A percentile compares a stretch with the other conserved stretches of the same genome.
Evolutionary conservation across 2,113 vertebrate genomes (phyloP).

Genomic region (Microtus richardsoni): DNA sequence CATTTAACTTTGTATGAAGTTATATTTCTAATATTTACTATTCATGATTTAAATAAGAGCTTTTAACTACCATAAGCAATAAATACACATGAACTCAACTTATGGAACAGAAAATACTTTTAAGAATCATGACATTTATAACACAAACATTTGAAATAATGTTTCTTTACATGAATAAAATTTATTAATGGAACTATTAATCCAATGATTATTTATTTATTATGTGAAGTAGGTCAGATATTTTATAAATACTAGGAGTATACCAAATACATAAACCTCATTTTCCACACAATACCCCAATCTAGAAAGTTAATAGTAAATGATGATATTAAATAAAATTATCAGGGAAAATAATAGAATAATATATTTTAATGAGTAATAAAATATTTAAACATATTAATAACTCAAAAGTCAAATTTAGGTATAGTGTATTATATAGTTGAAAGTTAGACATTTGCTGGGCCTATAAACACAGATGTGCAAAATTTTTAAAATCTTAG

Average conservation of each 20-base stretch:
- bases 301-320: background rate
- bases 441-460: background rate
- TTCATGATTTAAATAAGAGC: background rate
- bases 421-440: background rate
- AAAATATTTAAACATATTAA: background rate
- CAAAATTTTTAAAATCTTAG: background rate
- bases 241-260: background rate
- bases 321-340: background rate
- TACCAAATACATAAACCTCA: background rate
- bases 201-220: background rate
- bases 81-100: background rate
- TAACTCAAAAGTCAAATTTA: background rate
- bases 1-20: too few relatives aligned
- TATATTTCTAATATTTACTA: background rate
- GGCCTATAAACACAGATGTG: background rate
- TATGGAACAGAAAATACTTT: background rate
- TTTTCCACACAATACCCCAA: background rate
- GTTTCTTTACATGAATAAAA: background rate
- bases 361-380: background rate
- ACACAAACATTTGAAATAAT: background rate
- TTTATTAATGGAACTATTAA: background rate
- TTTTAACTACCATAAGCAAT: background rate
- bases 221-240: background rate
- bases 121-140: background rate
- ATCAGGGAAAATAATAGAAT: background rate